Evolutionary conservation across 1,140 invertebrate genomes (phyloP).

Genomic region (Eriocheir sinensis): DNA sequence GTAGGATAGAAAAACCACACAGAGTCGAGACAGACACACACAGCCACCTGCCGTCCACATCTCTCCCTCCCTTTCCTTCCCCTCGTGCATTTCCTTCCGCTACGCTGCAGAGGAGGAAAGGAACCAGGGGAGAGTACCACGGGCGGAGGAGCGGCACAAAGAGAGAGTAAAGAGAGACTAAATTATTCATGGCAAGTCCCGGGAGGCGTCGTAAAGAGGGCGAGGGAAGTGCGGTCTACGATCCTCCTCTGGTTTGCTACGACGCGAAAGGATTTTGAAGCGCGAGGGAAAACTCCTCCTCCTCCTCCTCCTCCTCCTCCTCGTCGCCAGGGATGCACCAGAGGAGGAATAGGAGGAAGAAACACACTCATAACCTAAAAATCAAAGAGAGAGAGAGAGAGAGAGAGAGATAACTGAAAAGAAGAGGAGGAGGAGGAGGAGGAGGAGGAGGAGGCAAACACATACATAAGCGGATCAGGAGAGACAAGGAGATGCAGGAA

Average conservation of each 20-base stretch:
- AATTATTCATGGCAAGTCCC: neutral
- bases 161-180: neutral
- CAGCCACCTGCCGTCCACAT: neutral
- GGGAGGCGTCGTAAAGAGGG: neutral
- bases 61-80: neutral
- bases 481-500: no score
- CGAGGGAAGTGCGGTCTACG: neutral
- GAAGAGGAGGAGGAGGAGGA: no score
- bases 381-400: neutral
- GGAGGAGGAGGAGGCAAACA: no score
- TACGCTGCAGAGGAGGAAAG: neutral
- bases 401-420: no score
- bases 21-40: no score
- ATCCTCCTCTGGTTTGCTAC: neutral
- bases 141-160: neutral
- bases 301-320: no score
- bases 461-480: no score
- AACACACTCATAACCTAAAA: neutral
- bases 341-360: neutral
- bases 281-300: neutral
- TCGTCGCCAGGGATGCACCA: neutral
- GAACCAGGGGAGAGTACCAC: neutral
- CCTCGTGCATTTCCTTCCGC: neutral
- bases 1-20: neutral
- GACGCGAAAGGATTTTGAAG: neutral